Evolutionary conservation across 2,797 vertebrate genomes (phyloP).

Genomic region (Taenioides sp.): DNA sequence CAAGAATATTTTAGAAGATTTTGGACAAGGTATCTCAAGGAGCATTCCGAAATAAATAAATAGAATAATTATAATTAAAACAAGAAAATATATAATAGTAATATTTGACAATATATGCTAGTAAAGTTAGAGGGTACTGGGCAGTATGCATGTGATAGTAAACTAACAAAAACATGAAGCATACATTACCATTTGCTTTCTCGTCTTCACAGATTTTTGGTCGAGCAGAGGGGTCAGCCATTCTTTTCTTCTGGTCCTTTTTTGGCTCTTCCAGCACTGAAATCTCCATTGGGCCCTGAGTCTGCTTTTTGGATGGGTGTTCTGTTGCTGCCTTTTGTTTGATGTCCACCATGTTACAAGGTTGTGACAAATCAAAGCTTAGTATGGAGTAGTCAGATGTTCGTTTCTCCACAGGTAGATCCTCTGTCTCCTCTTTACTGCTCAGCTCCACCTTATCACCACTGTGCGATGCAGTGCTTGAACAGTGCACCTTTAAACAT

Average conservation of each 20-base stretch:
- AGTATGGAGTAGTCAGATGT: not conserved
- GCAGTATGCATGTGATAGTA: not conserved
- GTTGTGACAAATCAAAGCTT: not conserved
- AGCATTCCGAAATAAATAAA: no score
- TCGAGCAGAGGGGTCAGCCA: not conserved
- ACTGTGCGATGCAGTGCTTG: not conserved
- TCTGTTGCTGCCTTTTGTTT: conserved; percentile 25
- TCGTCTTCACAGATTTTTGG: not conserved
- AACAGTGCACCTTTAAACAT: no score
- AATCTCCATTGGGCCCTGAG: conserved; percentile 31
- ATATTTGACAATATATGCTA: no score
- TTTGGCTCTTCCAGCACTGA: not conserved
- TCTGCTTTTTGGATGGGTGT: conserved; percentile 27
- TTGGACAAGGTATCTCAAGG: no score
- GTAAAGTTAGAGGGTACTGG: not conserved
- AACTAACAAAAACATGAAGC: not conserved
- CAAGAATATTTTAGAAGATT: no score
- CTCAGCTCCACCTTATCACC: not conserved
- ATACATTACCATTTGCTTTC: not conserved
- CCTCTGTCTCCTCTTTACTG: not conserved
- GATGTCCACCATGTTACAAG: conserved; percentile 44
- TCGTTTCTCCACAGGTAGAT: not conserved
- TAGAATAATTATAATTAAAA: no score
- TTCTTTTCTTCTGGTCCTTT: not conserved
- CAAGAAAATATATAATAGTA: no score